Base-by-base conservation (phyloP, 2,113 vertebrate genomes). In the Hystrix cristata region DNA sequence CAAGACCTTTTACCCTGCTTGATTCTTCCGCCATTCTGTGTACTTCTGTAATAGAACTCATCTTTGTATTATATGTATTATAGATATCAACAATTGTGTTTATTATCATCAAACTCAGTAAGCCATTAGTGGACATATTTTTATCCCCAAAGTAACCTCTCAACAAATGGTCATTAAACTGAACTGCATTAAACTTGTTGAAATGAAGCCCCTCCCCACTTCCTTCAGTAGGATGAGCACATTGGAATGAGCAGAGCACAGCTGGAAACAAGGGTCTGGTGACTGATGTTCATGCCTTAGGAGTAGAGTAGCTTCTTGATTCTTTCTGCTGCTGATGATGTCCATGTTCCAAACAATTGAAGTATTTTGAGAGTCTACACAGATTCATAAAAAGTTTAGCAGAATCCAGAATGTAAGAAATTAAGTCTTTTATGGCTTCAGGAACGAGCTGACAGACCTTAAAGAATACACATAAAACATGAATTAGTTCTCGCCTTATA, bases 331-430 rank as follows among this genome's bases (percentile, higher is more conserved):
- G 48, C 16, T 91, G n/a, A 57, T 86, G 13, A 65, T 85, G 79
- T 88, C 48, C 64, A 57, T 57, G 15, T 91, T 23, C 34, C 67
- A 84, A 59, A 55, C 82, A 92, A 48, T 0, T 92, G 51, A 85
- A 91, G 53, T 76, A 81, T 87, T 64, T 93, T 53, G 34, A 64
- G 53, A 92, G 31, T 60, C 62, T 93, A 82, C 69, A n/a, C 31
- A 92, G 13, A 85, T 48, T 72, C 11, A 60, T 85, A 72, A 92
- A 90, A 57, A 46, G n/a, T 72, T n/a, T 53, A 93, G 19, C 18
- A 84, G 21, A 60, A 67, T 84, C 5, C 27, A 92, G 34, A 76
- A 69, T 53, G 7, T 72, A 95, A 57, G 51, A 92, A 92, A 87
- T 78, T 67, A 87, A 94, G 48, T n/a, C 21, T 12, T 27, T 3